Conservation (phyloP, 1,140 invertebrate genomes). For the Diplogasteroides magnus region DNA sequence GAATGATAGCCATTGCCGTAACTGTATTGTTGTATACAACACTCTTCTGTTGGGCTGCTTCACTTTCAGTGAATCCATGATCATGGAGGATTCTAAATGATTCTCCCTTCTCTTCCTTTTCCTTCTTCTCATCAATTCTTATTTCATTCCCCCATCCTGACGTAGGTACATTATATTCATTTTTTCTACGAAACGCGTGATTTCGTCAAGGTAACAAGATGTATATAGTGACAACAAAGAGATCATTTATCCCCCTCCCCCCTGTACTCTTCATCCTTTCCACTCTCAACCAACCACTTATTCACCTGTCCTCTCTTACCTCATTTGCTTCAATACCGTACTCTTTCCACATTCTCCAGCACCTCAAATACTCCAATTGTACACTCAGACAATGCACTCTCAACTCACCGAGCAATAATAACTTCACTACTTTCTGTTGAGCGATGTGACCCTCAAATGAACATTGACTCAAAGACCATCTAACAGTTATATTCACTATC, state of each 20-base stretch:
- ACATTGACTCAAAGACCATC: too few relatives aligned
- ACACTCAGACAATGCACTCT: not conserved
- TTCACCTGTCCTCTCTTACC: slow-evolving; percentile 35
- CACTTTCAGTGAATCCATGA: slow-evolving; percentile 81
- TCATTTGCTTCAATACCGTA: slow-evolving; percentile 53
- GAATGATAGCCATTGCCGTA: slow-evolving; percentile 30
- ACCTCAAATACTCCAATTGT: slow-evolving; percentile 29
- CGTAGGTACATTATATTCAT: too few relatives aligned
- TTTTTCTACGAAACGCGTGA: too few relatives aligned
- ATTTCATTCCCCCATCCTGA: too few relatives aligned
- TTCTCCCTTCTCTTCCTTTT: too few relatives aligned
- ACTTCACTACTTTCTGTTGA: slow-evolving; percentile 50
- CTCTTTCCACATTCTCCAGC: slow-evolving; percentile 51
- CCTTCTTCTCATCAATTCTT: too few relatives aligned
- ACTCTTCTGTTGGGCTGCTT: slow-evolving; percentile 82
- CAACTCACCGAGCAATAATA: slow-evolving; percentile 43
- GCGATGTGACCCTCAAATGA: slow-evolving; percentile 25
- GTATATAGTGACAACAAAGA: too few relatives aligned
- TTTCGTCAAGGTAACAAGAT: too few relatives aligned
- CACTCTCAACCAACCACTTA: slow-evolving; percentile 30
- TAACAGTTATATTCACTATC: too few relatives aligned
- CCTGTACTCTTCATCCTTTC: not conserved
- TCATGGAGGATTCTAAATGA: slow-evolving; percentile 84
- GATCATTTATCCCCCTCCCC: slow-evolving; percentile 1
- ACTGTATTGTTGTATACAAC: slow-evolving; percentile 82